Conservation (phyloP, 1,140 invertebrate genomes). For the Lasaia peninsularis region DNA sequence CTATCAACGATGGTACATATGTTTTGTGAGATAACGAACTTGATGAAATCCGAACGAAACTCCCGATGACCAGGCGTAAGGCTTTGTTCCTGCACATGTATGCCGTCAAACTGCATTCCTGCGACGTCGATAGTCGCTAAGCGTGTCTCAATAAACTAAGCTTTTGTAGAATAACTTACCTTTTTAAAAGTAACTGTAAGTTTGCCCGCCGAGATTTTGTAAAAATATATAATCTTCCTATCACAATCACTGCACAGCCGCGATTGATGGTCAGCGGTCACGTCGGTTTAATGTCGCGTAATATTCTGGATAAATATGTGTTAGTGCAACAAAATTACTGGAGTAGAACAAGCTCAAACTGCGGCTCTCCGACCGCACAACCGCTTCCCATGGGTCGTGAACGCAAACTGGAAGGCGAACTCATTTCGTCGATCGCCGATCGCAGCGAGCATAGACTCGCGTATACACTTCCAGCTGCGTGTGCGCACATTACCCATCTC, state of each 20-base stretch:
- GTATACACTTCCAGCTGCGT: slow-evolving; percentile 58
- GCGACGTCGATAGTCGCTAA: slow-evolving; percentile 65
- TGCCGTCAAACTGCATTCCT: slow-evolving; percentile 75
- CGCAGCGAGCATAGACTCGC: slow-evolving; percentile 47
- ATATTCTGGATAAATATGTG: slow-evolving; percentile 51
- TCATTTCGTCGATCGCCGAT: slow-evolving; percentile 25
- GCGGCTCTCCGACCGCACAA: slow-evolving; percentile 46
- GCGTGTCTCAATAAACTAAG: slow-evolving; percentile 61
- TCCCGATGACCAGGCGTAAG: slow-evolving; percentile 60
- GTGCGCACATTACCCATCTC: slow-evolving; percentile 49
- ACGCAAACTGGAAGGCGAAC: slow-evolving; percentile 67
- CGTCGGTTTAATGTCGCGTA: slow-evolving; percentile 55
- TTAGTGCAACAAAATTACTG: slow-evolving; percentile 45
- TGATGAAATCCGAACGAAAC: slow-evolving; percentile 39
- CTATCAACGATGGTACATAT: slow-evolving; percentile 31
- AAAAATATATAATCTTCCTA: slow-evolving; percentile 37
- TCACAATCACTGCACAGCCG: slow-evolving; percentile 54
- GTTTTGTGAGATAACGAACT: slow-evolving; percentile 47
- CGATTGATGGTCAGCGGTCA: slow-evolving; percentile 33
- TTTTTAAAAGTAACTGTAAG: slow-evolving; percentile 71
- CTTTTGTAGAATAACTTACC: slow-evolving; percentile 70
- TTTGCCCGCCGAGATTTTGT: slow-evolving; percentile 50
- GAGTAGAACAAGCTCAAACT: slow-evolving; percentile 57
- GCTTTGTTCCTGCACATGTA: slow-evolving; percentile 72
- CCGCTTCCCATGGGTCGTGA: slow-evolving; percentile 58